Evolutionary conservation across 2,888 invertebrate genomes (phyloP).

Genomic region (Meandrusa payeni): DNA sequence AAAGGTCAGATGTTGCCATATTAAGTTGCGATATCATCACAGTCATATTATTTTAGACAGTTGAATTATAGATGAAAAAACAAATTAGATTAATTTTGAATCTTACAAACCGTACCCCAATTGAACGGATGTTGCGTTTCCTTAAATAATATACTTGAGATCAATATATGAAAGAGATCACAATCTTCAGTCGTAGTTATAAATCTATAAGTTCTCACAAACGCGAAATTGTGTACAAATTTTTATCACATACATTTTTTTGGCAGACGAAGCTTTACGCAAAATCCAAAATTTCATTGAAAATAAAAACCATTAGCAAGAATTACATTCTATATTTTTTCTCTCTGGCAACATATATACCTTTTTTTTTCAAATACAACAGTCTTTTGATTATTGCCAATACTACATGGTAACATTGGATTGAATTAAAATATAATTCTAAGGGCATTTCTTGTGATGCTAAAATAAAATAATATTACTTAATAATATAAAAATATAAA

Average conservation of each 20-base stretch:
- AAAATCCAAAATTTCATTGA: constrained; percentile 20
- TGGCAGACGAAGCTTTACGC: constrained; percentile 37
- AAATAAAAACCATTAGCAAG: constrained; percentile 13
- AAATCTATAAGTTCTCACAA: constrained; percentile 24
- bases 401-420: constrained; percentile 22
- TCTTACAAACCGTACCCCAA: constrained; percentile 2
- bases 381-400: constrained; percentile 24
- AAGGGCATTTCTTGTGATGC: constrained; percentile 19
- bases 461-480: constrained; percentile 23
- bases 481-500: constrained; percentile 22
- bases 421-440: constrained; percentile 14
- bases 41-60: not conserved
- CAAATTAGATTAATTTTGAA: not conserved
- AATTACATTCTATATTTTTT: constrained; percentile 13
- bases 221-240: constrained; percentile 22
- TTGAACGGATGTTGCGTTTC: constrained; percentile 19
- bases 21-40: constrained; percentile 12
- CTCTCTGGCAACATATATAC: constrained; percentile 13
- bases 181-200: constrained; percentile 59
- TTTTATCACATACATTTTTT: constrained; percentile 41
- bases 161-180: constrained; percentile 69
- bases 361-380: constrained; percentile 18
- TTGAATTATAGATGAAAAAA: not conserved
- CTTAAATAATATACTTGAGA: constrained; percentile 61
- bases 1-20: constrained; percentile 2